Base-by-base conservation (phyloP, 2,797 vertebrate species). In the Psittacula derbiana region DNA sequence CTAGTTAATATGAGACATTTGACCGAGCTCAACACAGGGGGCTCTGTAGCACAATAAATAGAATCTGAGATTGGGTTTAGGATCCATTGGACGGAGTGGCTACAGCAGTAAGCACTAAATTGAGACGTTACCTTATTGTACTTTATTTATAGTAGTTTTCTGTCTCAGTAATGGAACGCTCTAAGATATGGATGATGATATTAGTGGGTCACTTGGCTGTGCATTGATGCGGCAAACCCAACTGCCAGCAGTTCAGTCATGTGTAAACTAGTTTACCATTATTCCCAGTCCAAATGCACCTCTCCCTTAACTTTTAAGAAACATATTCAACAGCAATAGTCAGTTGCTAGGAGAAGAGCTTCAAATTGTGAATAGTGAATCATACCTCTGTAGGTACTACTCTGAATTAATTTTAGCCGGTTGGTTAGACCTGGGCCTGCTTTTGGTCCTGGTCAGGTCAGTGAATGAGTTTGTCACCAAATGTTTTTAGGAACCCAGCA, bases 11-110 rank as follows among this genome's bases (percentile, higher is more conserved):
- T 72, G 90, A 96, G 82, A 60, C 16, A 13, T 25, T 36, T 58
- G 57, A 36, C 33, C 16, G 23, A 18, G 36, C 85, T 95, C 72
- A 89, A 90, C 89, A 78, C 43, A 97, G 93, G 96, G 85, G 93
- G 85, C 92, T 97, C 90, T 96, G 52, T 78, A 96, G 86, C 78
- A 79, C 92, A 91, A 91, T 82, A 95, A 93, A 95, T 57, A 31
- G 92, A 87, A 80, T 76, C 60, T 72, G 89, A 96, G 70, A 31
- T 16, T 95, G 73, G 18, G 46, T 86, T 92, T 83, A 88, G 57
- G 49, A 69, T 86, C 44, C 1, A 0, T 60, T 73, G 36, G 65
- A 38, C 80, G 72, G 84, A 95, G 47, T 3, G 4, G 24, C 58
- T 83, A 50, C 57, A 93, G 89, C 14, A 84, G 43, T 30, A 86